Evolutionary conservation across 2,797 vertebrate genomes (phyloP).

Genomic region (Acomys russatus): DNA sequence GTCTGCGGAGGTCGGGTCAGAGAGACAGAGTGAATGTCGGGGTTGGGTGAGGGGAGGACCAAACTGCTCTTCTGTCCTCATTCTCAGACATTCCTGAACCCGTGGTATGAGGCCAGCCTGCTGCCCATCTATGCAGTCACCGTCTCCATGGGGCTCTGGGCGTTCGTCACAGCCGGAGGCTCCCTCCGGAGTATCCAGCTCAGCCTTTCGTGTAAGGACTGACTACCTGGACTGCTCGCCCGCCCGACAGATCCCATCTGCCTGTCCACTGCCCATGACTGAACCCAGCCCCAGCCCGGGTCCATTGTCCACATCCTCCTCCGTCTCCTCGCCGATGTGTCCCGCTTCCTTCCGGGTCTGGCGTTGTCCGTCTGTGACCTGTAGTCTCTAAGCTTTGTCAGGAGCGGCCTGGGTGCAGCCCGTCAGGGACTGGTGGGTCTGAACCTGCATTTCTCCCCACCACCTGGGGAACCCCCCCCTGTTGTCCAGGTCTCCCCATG

Average conservation of each 20-base stretch:
- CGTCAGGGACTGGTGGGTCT: slow-evolving; percentile 82
- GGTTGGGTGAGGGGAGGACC: neutral
- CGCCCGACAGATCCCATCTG: slow-evolving; percentile 80
- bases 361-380: slow-evolving; percentile 76
- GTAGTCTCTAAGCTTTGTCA: slow-evolving; percentile 75
- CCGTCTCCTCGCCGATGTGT: slow-evolving; percentile 64
- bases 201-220: slow-evolving; percentile 90
- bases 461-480: slow-evolving; percentile 70
- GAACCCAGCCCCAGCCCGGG: slow-evolving; percentile 72
- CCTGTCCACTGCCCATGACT: slow-evolving; percentile 79
- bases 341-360: slow-evolving; percentile 75
- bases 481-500: slow-evolving; percentile 78
- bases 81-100: slow-evolving; percentile 90
- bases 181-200: slow-evolving; percentile 87
- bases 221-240: slow-evolving; percentile 81
- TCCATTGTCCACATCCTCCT: slow-evolving; percentile 70
- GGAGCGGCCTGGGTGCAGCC: slow-evolving; percentile 78
- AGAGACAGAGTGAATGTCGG: neutral
- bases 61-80: slow-evolving; percentile 23
- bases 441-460: slow-evolving; percentile 73
- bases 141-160: slow-evolving; percentile 88
- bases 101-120: slow-evolving; percentile 89
- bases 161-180: slow-evolving; percentile 89
- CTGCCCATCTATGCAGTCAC: slow-evolving; percentile 89
- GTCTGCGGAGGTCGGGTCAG: neutral